Conservation (phyloP, 2,113 vertebrate genomes). For the Etheostoma cragini region DNA sequence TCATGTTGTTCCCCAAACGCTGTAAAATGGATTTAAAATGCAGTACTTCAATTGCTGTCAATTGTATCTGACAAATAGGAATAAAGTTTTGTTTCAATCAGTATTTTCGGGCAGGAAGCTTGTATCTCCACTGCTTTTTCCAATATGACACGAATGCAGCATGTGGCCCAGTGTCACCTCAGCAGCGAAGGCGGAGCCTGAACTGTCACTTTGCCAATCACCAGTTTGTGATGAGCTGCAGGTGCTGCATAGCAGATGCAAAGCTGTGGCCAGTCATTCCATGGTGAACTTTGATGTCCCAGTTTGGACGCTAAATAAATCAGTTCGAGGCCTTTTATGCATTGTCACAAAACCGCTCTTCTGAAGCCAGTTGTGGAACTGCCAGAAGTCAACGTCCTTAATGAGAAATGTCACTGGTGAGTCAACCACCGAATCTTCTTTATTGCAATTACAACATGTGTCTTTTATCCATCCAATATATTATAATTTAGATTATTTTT, state of each 20-base stretch:
- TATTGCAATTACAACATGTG: background rate
- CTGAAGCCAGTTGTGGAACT: background rate
- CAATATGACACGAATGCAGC: background rate
- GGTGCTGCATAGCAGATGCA: slow-evolving; percentile 13
- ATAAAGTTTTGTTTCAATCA: too few species aligned
- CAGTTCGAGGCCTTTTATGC: background rate
- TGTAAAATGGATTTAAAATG: too few species aligned
- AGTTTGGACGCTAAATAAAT: background rate
- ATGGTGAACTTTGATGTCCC: background rate
- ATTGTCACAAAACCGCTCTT: background rate
- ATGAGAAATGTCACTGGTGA: slow-evolving; percentile 17
- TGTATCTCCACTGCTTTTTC: background rate
- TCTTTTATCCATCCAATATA: background rate
- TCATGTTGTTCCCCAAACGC: too few species aligned
- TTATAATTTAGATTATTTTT: too few species aligned
- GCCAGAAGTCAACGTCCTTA: background rate
- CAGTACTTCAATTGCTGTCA: too few species aligned
- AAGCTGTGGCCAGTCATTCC: background rate
- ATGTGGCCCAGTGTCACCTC: slow-evolving; percentile 15
- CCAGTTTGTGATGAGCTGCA: slow-evolving; percentile 21
- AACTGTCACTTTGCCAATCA: slow-evolving; percentile 26
- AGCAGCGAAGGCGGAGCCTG: background rate
- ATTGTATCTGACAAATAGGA: too few species aligned
- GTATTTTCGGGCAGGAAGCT: background rate
- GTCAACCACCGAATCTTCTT: background rate